Evolutionary conservation across 2,113 vertebrate genomes (phyloP).

Genomic region (Syngnathus floridae): DNA sequence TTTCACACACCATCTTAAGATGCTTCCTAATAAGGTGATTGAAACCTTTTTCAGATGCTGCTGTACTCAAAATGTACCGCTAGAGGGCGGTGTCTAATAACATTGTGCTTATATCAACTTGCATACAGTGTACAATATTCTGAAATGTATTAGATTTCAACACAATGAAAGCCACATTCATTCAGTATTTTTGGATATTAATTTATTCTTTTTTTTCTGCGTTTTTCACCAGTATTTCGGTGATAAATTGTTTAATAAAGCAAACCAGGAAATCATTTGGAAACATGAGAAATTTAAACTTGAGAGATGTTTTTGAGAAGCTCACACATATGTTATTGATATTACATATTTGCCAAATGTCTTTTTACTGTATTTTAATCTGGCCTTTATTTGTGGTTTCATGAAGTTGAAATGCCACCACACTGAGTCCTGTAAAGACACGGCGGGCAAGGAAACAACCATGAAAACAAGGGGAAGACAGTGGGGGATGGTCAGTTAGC

Average conservation of each 20-base stretch:
- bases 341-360: neutral
- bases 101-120: neutral
- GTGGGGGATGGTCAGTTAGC: slow-evolving; percentile 48
- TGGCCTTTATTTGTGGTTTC: slow-evolving; percentile 20
- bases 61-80: slow-evolving; percentile 10
- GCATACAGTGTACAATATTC: neutral
- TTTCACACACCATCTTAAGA: neutral
- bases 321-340: neutral
- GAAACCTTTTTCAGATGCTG: neutral
- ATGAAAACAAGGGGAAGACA: slow-evolving; percentile 62
- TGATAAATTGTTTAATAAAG: neutral
- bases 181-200: neutral
- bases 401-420: slow-evolving; percentile 54
- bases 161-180: neutral
- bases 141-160: neutral
- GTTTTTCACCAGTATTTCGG: neutral
- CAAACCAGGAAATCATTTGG: neutral
- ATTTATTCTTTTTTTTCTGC: neutral
- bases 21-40: neutral
- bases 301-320: neutral
- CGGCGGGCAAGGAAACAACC: slow-evolving; percentile 46
- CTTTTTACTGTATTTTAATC: neutral
- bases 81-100: slow-evolving; percentile 33
- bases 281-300: too few species aligned
- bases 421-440: slow-evolving; percentile 51